Evolutionary conservation across 2,113 vertebrate species (phyloP).

Genomic region (Odontesthes bonariensis): DNA sequence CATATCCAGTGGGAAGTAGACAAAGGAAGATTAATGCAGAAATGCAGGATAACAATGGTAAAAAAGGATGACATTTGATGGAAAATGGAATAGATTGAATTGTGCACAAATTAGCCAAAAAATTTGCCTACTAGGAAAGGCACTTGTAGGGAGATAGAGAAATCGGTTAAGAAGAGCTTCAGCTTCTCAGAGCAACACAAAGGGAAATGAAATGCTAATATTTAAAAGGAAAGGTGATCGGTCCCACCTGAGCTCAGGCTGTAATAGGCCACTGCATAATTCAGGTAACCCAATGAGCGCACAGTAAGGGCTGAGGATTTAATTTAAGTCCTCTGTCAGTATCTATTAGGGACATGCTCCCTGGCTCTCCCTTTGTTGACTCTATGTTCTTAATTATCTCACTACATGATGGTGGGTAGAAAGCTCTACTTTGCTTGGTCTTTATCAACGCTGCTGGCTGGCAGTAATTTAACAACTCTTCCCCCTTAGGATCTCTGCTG

Average conservation of each 20-base stretch:
- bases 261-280: slow-evolving; percentile 70
- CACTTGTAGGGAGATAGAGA: not conserved
- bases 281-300: slow-evolving; percentile 66
- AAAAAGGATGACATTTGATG: not conserved
- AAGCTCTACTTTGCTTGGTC: slow-evolving; percentile 39
- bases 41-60: not conserved
- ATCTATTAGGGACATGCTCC: slow-evolving; percentile 55
- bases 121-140: no score
- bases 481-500: slow-evolving; percentile 14
- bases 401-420: slow-evolving; percentile 31
- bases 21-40: not conserved
- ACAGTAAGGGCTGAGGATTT: slow-evolving; percentile 45
- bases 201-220: slow-evolving; percentile 64
- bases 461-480: slow-evolving; percentile 23
- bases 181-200: slow-evolving; percentile 29
- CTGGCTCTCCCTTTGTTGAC: slow-evolving; percentile 41
- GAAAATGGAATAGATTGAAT: not conserved
- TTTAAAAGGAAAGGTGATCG: slow-evolving; percentile 59
- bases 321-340: slow-evolving; percentile 55
- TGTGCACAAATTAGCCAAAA: slow-evolving; percentile 5
- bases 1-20: not conserved
- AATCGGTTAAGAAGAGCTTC: slow-evolving; percentile 30
- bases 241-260: slow-evolving; percentile 61
- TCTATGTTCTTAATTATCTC: slow-evolving; percentile 55
- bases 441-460: slow-evolving; percentile 11